Conservation (phyloP, 2,888 invertebrate species). For the Leucophenga montana region DNA sequence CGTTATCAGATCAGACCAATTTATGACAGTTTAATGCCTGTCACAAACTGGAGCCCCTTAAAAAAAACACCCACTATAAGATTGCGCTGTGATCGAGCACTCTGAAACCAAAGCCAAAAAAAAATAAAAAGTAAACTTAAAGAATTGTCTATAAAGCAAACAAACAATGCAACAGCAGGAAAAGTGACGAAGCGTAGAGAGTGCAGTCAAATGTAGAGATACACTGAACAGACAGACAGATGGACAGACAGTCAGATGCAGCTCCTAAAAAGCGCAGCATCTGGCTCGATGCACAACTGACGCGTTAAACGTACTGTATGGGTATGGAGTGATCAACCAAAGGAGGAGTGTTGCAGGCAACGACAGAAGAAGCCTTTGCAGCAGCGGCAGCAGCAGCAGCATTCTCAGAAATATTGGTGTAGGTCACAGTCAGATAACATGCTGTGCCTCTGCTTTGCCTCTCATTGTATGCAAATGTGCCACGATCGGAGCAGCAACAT, state of each 20-base stretch:
- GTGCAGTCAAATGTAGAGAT: neutral
- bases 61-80: too few relatives aligned
- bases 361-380: neutral
- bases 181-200: constrained; percentile 17
- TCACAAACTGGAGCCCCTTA: too few relatives aligned
- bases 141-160: constrained; percentile 33
- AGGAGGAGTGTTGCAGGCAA: neutral
- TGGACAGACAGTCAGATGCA: constrained; percentile 7
- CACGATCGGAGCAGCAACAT: constrained; percentile 57
- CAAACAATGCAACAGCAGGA: constrained; percentile 21
- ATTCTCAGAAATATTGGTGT: constrained; percentile 74
- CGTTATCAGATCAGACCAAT: too few relatives aligned
- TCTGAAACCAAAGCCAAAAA: neutral
- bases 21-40: too few relatives aligned
- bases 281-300: constrained; percentile 25
- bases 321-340: constrained; percentile 12
- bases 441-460: constrained; percentile 65
- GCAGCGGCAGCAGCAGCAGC: constrained; percentile 50
- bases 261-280: constrained; percentile 16
- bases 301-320: constrained; percentile 2
- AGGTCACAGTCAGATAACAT: constrained; percentile 74
- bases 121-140: neutral
- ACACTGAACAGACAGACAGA: constrained; percentile 23
- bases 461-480: constrained; percentile 74
- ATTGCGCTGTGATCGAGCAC: constrained; percentile 58